Evolutionary conservation across 2,113 vertebrate species (phyloP), one percentile per base, ranked within the genome.

Genomic region (Struthidea cinerea): DNA sequence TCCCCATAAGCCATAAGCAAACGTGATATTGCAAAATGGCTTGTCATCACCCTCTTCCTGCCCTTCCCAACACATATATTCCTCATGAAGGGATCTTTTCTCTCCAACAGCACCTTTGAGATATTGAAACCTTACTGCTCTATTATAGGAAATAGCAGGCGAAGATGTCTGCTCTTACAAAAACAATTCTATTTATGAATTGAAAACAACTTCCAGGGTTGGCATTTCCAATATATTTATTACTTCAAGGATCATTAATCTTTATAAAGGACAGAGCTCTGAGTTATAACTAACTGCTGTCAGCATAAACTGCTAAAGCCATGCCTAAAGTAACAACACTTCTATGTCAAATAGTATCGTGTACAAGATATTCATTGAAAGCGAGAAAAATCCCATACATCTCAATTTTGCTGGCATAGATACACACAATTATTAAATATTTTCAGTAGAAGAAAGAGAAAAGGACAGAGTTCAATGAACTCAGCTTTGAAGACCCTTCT

Each of bases 11-110:
- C 73, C 77, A 52, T 70, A 81, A 71, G 80, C 61, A 85, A 95
- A 96, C 12, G 87, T 50, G 84, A 96, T 80, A 86, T 30, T 93
- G 89, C 79, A 93, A 81, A 93, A 86, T 6, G 46, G 23, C 92
- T 95, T 94, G 91, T 94, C 95, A 91, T 90, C 94, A 94, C 84
- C 78, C 95, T 93, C 96, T 96, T 95, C 77, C 75, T 93, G 79
- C 79, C 87, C 73, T 89, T 90, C 83, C 71, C 55, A 90, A 68
- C 93, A 93, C 79, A 46, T 74, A 44, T 53, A 91, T 80, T 93
- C 88, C 73, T 86, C 80, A 57, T 64, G 83, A 92, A 93, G 81
- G 59, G 84, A 95, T 83, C 84, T 87, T 83, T 96, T 94, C 83
- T 95, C 88, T 92, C 80, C 83, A 75, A 20, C 2, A 87, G 64